Evolutionary conservation across 2,113 vertebrate species (phyloP), one percentile per base, ranked within the genome.

Genomic region (Falco punctatus): DNA sequence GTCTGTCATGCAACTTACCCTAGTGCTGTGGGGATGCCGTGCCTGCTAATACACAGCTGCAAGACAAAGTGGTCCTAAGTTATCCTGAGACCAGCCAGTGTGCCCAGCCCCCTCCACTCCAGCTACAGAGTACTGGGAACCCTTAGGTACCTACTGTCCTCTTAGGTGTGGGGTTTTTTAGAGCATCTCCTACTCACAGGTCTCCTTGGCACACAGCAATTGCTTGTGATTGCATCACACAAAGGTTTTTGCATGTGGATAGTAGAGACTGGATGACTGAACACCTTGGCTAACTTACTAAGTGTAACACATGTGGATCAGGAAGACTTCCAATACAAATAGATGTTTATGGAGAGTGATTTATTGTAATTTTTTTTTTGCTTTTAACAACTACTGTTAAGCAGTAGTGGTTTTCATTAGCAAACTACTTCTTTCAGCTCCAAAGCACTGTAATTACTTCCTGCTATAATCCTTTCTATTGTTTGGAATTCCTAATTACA

Each of bases 371-470:
- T 40, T 9, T 71, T 9, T 51, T 73, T 79, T 82, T 74, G 22
- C 71, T 81, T 28, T 85, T 85, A 94, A 28, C 3, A 46, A 42
- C 58, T 72, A 20, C 44, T 94, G 55, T 70, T 88, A 69, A 62
- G 59, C 49, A 28, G 38, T 65, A 16, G 84, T 33, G 64, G 85
- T 85, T 94, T 96, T 79, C 66, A 87, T 91, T 81, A 94, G 55
- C 44, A 94, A 94, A 95, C 90, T 71, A 33, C 11, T 35, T 90
- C 88, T 89, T 95, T 94, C 54, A 51, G 71, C 58, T 87, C 85
- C 72, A 72, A 91, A 95, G 82, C 44, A 18, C 67, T 13, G 30
- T 84, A 89, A 93, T 92, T 96, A 96, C 96, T 96, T 94, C 42
- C 71, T 65, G 52, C 84, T 92, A 79, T 95, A 88, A 90, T 95